phyloP scores from a whole-genome alignment of 2,113 vertebrate species.

The Cyphomyrus discorhynchus region DNA sequence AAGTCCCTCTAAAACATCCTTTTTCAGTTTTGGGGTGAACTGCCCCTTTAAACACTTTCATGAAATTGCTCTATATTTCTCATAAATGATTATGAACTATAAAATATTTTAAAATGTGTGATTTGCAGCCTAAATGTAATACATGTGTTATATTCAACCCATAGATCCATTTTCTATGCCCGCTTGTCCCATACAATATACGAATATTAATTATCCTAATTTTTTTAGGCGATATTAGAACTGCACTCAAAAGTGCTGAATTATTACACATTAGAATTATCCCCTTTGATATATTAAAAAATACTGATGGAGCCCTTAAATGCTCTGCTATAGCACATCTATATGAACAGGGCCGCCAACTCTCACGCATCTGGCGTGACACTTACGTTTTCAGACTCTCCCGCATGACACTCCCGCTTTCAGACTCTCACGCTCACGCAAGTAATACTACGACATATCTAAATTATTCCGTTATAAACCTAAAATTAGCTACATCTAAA shows the following conservation, averaged over 20 bases:
- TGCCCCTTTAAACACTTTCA: background rate
- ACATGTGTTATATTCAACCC: background rate
- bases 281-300: background rate
- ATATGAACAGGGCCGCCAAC: background rate
- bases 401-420: background rate
- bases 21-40: too few relatives aligned
- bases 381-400: background rate
- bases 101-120: background rate
- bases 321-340: background rate
- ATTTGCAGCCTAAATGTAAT: background rate
- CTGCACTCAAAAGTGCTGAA: background rate
- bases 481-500: background rate
- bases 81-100: background rate
- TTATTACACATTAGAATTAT: background rate
- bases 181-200: background rate
- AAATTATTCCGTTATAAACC: background rate
- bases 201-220: background rate
- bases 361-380: background rate
- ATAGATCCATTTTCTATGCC: background rate
- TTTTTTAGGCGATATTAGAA: background rate
- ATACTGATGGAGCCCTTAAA: background rate
- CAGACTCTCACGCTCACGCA: background rate
- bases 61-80: background rate
- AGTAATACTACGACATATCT: background rate
- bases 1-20: too few relatives aligned